Conservation (phyloP, 2,113 vertebrate species). For the Bos indicus region DNA sequence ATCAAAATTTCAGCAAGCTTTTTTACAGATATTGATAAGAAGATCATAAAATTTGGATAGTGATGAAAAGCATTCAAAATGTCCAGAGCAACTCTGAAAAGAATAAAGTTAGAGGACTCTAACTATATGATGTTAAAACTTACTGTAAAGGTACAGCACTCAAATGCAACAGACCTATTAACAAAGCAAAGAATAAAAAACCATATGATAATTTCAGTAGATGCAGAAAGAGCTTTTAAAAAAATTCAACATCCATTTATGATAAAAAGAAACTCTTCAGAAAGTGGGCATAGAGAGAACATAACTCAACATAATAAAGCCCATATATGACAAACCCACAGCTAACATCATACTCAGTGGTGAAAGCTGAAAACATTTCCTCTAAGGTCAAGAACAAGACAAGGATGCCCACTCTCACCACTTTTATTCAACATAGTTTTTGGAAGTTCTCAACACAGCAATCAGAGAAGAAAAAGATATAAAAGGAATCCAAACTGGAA, state of each 20-base stretch:
- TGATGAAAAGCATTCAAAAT: not conserved
- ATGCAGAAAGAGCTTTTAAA: not conserved
- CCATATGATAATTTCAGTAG: not conserved
- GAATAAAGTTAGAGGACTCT: not conserved
- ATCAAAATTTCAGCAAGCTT: not conserved
- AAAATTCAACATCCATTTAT: not conserved
- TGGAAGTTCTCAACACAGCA: not conserved
- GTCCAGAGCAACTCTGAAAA: not conserved
- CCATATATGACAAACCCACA: not conserved
- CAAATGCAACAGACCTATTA: not conserved
- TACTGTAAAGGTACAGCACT: not conserved
- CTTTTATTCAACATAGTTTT: not conserved
- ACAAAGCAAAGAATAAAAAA: not conserved
- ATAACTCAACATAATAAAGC: not conserved
- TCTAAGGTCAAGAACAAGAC: not conserved
- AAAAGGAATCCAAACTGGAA: not conserved
- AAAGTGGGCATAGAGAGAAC: not conserved
- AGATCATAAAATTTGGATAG: not conserved
- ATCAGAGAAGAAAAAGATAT: not conserved
- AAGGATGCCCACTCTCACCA: not conserved
- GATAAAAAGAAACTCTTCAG: not conserved
- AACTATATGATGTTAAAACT: not conserved
- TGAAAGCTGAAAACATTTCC: not conserved
- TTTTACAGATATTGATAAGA: not conserved
- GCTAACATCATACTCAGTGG: not conserved